A percentile compares a stretch with the other conserved stretches of the same genome.
These are phyloP conservation scores for Lycaon pictus DNA, from an alignment of 2,113 vertebrate species.

Conservation along the genomic window DNA sequence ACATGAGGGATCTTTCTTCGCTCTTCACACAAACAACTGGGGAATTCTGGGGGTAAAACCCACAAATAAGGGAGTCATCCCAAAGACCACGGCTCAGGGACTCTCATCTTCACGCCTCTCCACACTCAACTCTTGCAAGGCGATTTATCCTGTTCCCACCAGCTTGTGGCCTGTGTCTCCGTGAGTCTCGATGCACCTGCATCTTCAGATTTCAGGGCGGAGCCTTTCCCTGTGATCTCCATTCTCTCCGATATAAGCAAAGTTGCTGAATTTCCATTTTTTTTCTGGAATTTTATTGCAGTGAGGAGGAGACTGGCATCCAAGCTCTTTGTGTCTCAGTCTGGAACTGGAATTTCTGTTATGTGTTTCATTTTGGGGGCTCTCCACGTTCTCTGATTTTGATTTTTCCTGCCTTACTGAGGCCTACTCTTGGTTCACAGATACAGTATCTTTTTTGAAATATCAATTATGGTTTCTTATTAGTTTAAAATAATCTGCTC, in stretches of 20 bases:
- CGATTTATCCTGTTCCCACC: not conserved
- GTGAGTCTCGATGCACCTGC: not conserved
- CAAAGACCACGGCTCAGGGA: not conserved
- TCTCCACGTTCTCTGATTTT: not conserved
- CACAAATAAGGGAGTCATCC: not conserved
- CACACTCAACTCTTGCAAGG: not conserved
- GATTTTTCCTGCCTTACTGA: not conserved
- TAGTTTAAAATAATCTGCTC: not conserved
- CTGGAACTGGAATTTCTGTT: not conserved
- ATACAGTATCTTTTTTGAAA: not conserved
- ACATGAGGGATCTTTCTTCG: not conserved
- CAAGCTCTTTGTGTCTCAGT: too few species aligned
- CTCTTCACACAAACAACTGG: not conserved
- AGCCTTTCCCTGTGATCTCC: too few species aligned
- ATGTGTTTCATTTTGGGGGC: not conserved
- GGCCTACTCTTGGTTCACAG: not conserved
- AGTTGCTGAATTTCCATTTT: not conserved
- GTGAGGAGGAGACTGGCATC: not conserved
- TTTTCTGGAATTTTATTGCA: too few species aligned
- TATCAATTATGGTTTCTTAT: not conserved
- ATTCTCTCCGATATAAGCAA: not conserved
- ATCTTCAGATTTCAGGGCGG: not conserved
- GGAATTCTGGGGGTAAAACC: not conserved
- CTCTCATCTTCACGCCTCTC: accelerated
- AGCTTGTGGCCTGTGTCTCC: not conserved